Evolutionary conservation across 2,888 invertebrate genomes (phyloP).

Genomic region (Nudaria mundana): DNA sequence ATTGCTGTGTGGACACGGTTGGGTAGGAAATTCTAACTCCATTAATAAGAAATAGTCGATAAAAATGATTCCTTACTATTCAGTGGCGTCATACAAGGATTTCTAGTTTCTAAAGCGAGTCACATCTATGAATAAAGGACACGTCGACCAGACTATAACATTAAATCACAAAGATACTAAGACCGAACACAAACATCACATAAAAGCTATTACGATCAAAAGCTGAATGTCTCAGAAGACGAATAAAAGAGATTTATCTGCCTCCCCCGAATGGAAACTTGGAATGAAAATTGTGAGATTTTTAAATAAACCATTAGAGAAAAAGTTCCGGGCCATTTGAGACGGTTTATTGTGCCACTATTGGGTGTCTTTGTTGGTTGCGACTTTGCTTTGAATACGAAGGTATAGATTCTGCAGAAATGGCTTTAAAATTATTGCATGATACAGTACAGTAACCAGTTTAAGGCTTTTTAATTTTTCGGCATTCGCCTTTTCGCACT

Average conservation of each 20-base stretch:
- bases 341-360: slow-evolving; percentile 74
- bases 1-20: too few species aligned
- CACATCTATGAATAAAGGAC: slow-evolving; percentile 45
- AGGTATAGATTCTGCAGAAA: slow-evolving; percentile 28
- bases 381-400: slow-evolving; percentile 45
- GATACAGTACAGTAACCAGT: too few species aligned
- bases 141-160: slow-evolving; percentile 60
- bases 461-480: too few species aligned
- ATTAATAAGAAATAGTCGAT: slow-evolving; percentile 38
- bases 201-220: slow-evolving; percentile 76
- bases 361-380: slow-evolving; percentile 70
- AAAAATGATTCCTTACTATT: slow-evolving; percentile 36
- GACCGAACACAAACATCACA: slow-evolving; percentile 72
- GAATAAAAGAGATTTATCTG: slow-evolving; percentile 74
- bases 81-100: slow-evolving; percentile 34
- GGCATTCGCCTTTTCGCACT: too few species aligned
- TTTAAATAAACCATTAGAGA: slow-evolving; percentile 79
- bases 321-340: slow-evolving; percentile 78
- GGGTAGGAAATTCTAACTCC: slow-evolving; percentile 28
- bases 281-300: slow-evolving; percentile 76
- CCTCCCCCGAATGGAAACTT: slow-evolving; percentile 63
- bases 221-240: slow-evolving; percentile 66
- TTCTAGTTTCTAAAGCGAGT: slow-evolving; percentile 37
- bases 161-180: slow-evolving; percentile 67
- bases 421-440: slow-evolving; percentile 2